These are phyloP conservation scores for Stomatorhinus walkeri DNA, from an alignment of 2,797 vertebrate species.

Conservation along the genomic window DNA sequence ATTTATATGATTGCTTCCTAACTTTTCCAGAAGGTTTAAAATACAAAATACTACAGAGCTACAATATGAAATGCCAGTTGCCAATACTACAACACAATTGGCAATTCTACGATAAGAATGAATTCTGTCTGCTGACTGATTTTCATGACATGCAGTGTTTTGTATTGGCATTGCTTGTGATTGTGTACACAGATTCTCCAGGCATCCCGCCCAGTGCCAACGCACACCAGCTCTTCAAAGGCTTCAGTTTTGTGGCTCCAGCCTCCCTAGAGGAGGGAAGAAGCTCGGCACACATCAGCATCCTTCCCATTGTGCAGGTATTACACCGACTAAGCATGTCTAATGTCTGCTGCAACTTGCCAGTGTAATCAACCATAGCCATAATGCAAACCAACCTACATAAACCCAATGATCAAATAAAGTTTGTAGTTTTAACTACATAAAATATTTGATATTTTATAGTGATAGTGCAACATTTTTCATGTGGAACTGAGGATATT, in stretches of 20 bases:
- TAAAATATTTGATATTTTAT: background rate
- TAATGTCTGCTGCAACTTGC: background rate
- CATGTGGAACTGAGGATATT: background rate
- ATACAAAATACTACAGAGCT: background rate
- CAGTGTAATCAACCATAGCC: background rate
- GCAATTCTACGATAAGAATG: background rate
- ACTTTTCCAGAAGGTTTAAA: background rate
- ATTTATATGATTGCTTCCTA: background rate
- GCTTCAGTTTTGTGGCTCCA: slow-evolving; percentile 95
- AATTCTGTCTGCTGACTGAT: background rate
- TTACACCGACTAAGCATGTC: background rate
- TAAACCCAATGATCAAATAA: background rate
- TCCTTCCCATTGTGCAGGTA: slow-evolving; percentile 90
- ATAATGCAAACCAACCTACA: background rate
- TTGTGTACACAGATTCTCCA: slow-evolving; percentile 75
- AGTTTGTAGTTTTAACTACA: background rate
- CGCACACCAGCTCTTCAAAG: slow-evolving; percentile 96
- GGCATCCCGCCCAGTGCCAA: slow-evolving; percentile 95
- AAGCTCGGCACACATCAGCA: slow-evolving; percentile 78
- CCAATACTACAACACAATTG: background rate
- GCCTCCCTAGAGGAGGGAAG: slow-evolving; percentile 82
- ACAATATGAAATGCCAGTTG: background rate
- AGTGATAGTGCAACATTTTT: background rate
- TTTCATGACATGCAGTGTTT: background rate
- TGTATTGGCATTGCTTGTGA: background rate